Conservation (phyloP, 2,797 vertebrate species). For the Chelon auratus region DNA sequence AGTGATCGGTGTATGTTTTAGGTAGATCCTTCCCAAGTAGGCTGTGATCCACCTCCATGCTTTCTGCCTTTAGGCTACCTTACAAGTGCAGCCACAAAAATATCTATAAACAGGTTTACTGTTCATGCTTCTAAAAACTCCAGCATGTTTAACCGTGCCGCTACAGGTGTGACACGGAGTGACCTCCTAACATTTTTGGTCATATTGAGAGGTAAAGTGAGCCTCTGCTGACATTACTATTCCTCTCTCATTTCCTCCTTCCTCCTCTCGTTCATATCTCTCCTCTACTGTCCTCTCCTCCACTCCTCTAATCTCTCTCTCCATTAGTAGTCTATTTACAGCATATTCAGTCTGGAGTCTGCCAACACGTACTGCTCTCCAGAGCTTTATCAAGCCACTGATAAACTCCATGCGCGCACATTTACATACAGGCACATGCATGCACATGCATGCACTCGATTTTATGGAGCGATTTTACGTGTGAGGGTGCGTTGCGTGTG, state of each 20-base stretch:
- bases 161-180: slow-evolving; percentile 52
- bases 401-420: slow-evolving; percentile 72
- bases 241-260: slow-evolving; percentile 70
- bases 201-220: slow-evolving; percentile 38
- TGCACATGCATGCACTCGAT: slow-evolving; percentile 38
- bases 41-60: background rate
- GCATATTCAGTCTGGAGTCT: slow-evolving; percentile 75
- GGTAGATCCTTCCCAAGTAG: too few species aligned
- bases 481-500: slow-evolving; percentile 18
- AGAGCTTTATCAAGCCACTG: slow-evolving; percentile 75
- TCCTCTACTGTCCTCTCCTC: slow-evolving; percentile 75
- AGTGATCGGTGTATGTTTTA: too few species aligned
- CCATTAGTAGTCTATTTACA: slow-evolving; percentile 83
- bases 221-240: slow-evolving; percentile 69
- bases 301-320: slow-evolving; percentile 75
- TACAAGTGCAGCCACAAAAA: slow-evolving; percentile 1
- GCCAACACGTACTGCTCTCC: slow-evolving; percentile 77
- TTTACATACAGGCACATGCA: slow-evolving; percentile 52
- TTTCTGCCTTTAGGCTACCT: background rate
- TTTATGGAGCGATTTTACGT: slow-evolving; percentile 32
- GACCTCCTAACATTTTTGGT: slow-evolving; percentile 23
- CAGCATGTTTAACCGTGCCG: slow-evolving; percentile 9
- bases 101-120: background rate
- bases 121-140: slow-evolving; percentile 13
- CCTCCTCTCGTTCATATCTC: slow-evolving; percentile 71